Evolutionary conservation across 2,888 invertebrate genomes (phyloP).

Genomic region (Merodon equestris): DNA sequence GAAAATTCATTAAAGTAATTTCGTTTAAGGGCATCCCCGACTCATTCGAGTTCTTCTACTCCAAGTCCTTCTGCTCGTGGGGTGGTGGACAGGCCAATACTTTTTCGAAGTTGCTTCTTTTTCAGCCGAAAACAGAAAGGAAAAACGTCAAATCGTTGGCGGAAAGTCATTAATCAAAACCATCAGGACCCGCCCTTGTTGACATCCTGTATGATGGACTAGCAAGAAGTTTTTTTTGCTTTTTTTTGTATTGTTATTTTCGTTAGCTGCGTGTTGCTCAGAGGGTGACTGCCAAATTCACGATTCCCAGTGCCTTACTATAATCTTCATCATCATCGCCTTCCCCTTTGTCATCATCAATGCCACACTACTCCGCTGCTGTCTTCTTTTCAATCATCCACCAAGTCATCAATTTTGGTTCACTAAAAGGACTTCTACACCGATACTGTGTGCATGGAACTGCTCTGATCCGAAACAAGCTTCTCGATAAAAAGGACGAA

Average conservation of each 20-base stretch:
- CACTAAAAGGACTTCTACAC: conserved; percentile 39
- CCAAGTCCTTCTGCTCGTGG: neutral
- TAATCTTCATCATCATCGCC: conserved; percentile 51
- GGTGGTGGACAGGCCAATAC: conserved; percentile 24
- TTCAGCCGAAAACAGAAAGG: conserved; percentile 15
- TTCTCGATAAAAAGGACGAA: neutral
- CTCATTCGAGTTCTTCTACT: neutral
- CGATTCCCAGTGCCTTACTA: conserved; percentile 24
- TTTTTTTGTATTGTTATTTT: no score
- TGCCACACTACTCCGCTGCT: conserved; percentile 12
- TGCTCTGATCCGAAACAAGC: neutral
- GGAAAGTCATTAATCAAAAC: conserved; percentile 68
- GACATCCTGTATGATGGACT: conserved; percentile 66
- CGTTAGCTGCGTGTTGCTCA: conserved; percentile 24
- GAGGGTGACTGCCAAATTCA: conserved; percentile 12
- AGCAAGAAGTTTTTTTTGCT: conserved; percentile 38
- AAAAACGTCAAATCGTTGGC: conserved; percentile 60
- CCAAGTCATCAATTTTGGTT: conserved; percentile 52
- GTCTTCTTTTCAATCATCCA: conserved; percentile 64
- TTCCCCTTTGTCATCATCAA: neutral
- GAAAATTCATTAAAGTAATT: conserved; percentile 73
- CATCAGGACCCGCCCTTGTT: conserved; percentile 66
- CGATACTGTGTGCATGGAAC: conserved; percentile 22
- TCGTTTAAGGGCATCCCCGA: conserved; percentile 57
- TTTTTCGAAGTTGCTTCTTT: conserved; percentile 44